phyloP scores from a whole-genome alignment of 2,888 invertebrate genomes.

The Cybosia mesomella region DNA sequence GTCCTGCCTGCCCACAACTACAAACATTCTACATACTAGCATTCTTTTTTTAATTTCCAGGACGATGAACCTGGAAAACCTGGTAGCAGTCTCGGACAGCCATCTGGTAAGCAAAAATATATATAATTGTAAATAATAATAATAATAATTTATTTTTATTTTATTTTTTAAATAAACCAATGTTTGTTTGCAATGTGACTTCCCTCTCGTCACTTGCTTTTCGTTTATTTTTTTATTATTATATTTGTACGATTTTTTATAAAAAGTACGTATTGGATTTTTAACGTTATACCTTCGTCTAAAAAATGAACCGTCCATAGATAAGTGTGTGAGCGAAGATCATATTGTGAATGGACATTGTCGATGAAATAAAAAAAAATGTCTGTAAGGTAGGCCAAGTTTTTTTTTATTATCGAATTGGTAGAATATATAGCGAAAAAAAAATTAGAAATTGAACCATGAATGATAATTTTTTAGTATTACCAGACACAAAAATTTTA shows the following conservation, averaged over 20 bases:
- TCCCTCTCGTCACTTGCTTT: conserved; percentile 77
- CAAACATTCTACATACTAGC: too few species aligned
- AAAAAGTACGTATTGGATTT: conserved; percentile 29
- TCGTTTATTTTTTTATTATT: conserved; percentile 38
- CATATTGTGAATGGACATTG: conserved; percentile 85
- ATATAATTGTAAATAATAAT: conserved; percentile 32
- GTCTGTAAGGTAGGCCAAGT: conserved; percentile 87
- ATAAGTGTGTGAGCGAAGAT: conserved; percentile 68
- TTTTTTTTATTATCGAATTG: conserved; percentile 49
- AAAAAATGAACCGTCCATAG: conserved; percentile 47
- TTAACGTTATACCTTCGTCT: conserved; percentile 37
- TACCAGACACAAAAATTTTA: conserved; percentile 1
- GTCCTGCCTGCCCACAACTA: too few species aligned
- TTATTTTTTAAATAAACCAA: conserved; percentile 60
- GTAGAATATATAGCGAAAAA: conserved; percentile 35
- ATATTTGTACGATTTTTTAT: conserved; percentile 21
- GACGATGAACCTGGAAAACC: conserved; percentile 83
- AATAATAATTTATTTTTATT: conserved; percentile 54
- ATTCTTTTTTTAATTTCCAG: conserved; percentile 61
- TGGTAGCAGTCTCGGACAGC: conserved; percentile 77
- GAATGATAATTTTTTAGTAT: conserved; percentile 67
- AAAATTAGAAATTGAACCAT: conserved; percentile 73
- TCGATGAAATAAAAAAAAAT: conserved; percentile 67
- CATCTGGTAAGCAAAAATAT: conserved; percentile 74
- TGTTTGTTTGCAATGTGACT: conserved; percentile 85